These are phyloP conservation scores for Idaea dimidiata DNA, from an alignment of 2,888 invertebrate species.

Conservation along the genomic window DNA sequence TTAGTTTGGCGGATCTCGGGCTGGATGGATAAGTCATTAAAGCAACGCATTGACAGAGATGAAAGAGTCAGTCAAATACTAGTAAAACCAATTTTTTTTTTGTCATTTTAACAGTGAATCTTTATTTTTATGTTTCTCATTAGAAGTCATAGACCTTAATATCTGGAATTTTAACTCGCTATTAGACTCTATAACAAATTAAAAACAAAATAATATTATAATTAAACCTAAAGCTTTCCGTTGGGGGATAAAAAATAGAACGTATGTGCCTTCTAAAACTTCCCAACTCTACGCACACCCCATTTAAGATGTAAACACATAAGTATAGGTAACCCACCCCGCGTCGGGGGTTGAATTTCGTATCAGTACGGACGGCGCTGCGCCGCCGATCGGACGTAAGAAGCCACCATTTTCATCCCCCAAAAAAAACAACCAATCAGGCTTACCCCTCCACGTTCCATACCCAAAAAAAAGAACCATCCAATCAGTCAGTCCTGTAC, in stretches of 20 bases:
- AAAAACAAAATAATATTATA: too few relatives aligned
- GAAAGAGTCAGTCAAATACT: too few relatives aligned
- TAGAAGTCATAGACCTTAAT: too few relatives aligned
- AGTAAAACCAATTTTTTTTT: too few relatives aligned
- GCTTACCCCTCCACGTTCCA: conserved; percentile 9
- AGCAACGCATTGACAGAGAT: too few relatives aligned
- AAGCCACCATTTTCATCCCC: conserved; percentile 11
- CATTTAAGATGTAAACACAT: conserved; percentile 77
- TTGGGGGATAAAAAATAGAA: neutral
- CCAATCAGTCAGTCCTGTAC: conserved; percentile 4
- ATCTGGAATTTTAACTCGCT: too few relatives aligned
- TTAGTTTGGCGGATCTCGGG: too few relatives aligned
- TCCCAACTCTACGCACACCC: conserved; percentile 59
- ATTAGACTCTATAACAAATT: too few relatives aligned
- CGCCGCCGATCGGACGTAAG: conserved; percentile 58
- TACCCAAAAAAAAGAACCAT: conserved; percentile 6
- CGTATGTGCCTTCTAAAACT: neutral
- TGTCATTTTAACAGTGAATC: too few relatives aligned
- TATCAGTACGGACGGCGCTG: conserved; percentile 65
- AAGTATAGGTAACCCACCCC: conserved; percentile 61
- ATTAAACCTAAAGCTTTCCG: too few relatives aligned
- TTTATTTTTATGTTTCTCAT: too few relatives aligned
- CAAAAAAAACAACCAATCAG: conserved; percentile 14
- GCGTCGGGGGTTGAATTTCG: conserved; percentile 42
- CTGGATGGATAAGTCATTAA: too few relatives aligned